A percentile compares a stretch with the other conserved stretches of the same genome.
phyloP scores from a whole-genome alignment of 2,888 invertebrate genomes.

The Hoplodrina blanda region DNA sequence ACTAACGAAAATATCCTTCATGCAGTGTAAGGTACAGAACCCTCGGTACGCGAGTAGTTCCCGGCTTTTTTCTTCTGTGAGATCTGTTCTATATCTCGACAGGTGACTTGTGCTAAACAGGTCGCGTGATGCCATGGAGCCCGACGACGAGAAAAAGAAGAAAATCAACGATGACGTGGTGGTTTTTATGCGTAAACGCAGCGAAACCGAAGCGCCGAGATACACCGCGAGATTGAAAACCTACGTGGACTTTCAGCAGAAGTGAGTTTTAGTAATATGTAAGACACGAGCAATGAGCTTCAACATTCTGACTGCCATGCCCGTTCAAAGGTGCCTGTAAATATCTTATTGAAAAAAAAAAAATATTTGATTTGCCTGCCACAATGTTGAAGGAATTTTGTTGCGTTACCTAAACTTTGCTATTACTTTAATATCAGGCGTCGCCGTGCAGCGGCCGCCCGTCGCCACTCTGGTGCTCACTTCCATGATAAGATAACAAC shows the following conservation, averaged over 20 bases:
- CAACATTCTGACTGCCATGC: too few species aligned
- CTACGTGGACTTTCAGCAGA: constrained; percentile 74
- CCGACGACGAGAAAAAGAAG: constrained; percentile 72
- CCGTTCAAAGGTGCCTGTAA: too few species aligned
- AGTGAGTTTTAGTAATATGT: constrained; percentile 64
- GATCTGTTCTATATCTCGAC: too few species aligned
- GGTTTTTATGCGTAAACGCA: constrained; percentile 76
- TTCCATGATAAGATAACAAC: constrained; percentile 37
- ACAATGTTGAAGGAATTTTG: background rate
- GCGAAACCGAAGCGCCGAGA: constrained; percentile 74
- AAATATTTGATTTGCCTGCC: background rate
- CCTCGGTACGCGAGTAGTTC: too few species aligned
- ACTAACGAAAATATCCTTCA: too few species aligned
- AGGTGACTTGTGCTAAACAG: constrained; percentile 50
- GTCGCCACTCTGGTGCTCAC: constrained; percentile 66
- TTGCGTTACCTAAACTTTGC: constrained; percentile 20
- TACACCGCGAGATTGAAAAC: constrained; percentile 76
- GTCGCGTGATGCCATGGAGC: constrained; percentile 70
- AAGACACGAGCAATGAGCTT: too few species aligned
- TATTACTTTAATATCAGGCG: constrained; percentile 66
- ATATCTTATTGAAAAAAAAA: too few species aligned
- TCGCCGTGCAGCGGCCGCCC: constrained; percentile 72
- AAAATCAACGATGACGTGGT: constrained; percentile 78
- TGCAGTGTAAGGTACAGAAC: too few species aligned
- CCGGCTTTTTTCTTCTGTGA: too few species aligned